Evolutionary conservation across 2,888 invertebrate species (phyloP), one percentile per base, ranked within the genome.

Genomic region (Sminthurinus aureus): DNA sequence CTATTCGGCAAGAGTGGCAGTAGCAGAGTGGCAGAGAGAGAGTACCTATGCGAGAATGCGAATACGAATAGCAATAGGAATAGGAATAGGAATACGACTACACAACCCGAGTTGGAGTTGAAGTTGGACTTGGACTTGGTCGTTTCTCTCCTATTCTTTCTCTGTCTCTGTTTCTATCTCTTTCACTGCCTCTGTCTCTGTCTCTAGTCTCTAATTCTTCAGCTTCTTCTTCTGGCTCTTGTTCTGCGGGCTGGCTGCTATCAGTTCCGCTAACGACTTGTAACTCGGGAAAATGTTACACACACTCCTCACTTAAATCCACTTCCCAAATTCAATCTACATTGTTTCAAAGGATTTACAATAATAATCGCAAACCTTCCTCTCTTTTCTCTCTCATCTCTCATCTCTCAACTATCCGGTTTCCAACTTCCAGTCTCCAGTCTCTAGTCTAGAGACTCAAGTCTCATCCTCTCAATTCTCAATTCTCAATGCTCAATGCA

Each of bases 271-370:
- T 80, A 80, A 80, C 80, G 80, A 80, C 80, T 71, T 80, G 73
- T 80, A 80, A 71, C 80, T 71, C 71, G 38, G 71, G 58, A 26
- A 71, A 80, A 80, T 80, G 80, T 71, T 71, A 80, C 80, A 71
- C 71, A 80, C 71, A 80, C 80, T 80, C 80, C 78, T 26, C 78
- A 80, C 80, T 80, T 80, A 80, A 80, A 80, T 80, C 80, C 73
- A 80, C 80, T 80, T 80, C 71, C 71, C 80, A 51, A 79, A 80
- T 80, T 80, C 80, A 80, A 71, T 80, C 80, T 71, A 71, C 80
- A 52, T 80, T 80, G 71, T 80, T 80, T 80, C 52, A 80, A 71
- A 76, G 76, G 71, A 80, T 80, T 80, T 73, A 80, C 71, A 71
- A 80, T 80, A 80, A 80, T 80, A 80, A 80, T 80, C 79, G 52